Evolutionary conservation across 2,797 vertebrate species (phyloP).

Genomic region (Malacoctenus gilli): DNA sequence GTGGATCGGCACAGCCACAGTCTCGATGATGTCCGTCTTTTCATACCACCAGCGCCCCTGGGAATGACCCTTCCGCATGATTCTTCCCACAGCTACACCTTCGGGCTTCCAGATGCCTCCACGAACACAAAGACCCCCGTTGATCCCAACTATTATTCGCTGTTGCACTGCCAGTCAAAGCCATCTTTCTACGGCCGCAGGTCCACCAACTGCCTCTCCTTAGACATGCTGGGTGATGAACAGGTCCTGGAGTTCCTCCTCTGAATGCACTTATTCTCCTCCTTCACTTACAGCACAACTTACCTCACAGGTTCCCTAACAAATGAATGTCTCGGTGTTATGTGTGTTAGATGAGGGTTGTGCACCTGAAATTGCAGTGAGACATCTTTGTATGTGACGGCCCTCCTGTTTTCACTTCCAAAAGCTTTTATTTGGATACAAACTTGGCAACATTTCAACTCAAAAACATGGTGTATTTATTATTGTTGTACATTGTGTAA

Average conservation of each 20-base stretch:
- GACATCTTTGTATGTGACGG: conserved; percentile 14
- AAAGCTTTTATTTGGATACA: conserved; percentile 21
- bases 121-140: conserved; percentile 66
- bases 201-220: conserved; percentile 84
- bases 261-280: conserved; percentile 42
- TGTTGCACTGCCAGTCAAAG: conserved; percentile 78
- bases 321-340: conserved; percentile 18
- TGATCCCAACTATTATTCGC: conserved; percentile 73
- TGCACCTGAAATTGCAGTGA: conserved; percentile 22
- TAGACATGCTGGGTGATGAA: conserved; percentile 84
- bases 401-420: conserved; percentile 14
- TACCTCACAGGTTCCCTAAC: conserved; percentile 3
- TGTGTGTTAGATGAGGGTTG: conserved; percentile 11
- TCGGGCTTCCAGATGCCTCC: conserved; percentile 77
- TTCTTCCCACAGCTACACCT: conserved; percentile 84
- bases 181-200: conserved; percentile 83
- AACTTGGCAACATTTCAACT: conserved; percentile 40
- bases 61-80: conserved; percentile 72
- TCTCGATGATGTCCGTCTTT: conserved; percentile 79
- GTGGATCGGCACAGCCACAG: conserved; percentile 83
- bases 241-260: conserved; percentile 82
- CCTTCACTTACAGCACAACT: conserved; percentile 6
- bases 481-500: conserved; percentile 71
- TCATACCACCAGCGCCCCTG: conserved; percentile 67
- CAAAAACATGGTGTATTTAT: conserved; percentile 71